These are phyloP conservation scores for Montipora sp. DNA, from an alignment of 64 coral and sea anemone genomes.

Conservation along the genomic window DNA sequence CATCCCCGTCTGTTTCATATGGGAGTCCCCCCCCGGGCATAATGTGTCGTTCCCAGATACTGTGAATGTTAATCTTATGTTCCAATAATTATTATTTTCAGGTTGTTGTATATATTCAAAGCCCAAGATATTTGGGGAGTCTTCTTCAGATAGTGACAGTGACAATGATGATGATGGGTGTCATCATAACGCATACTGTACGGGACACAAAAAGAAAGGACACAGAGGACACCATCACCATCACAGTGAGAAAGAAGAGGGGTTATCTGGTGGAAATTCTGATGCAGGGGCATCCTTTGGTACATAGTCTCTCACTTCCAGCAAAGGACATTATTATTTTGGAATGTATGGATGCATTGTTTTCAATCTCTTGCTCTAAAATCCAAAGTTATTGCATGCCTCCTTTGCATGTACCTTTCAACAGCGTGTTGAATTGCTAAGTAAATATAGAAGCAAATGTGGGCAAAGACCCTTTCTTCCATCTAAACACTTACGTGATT, in stretches of 20 bases:
- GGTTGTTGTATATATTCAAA: constrained; percentile 99
- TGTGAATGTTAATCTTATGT: not conserved
- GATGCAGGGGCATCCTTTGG: not conserved
- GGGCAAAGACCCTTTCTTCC: too few relatives aligned
- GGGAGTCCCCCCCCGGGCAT: too few relatives aligned
- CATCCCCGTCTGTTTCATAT: too few relatives aligned
- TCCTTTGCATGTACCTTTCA: too few relatives aligned
- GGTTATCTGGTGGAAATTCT: not conserved
- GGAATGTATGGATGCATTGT: not conserved
- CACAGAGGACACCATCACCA: constrained; percentile 30
- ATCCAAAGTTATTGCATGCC: too few relatives aligned
- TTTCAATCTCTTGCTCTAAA: not conserved
- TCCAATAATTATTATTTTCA: not conserved
- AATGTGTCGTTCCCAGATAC: not conserved
- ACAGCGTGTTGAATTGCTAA: too few relatives aligned
- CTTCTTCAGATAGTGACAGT: constrained; percentile 98
- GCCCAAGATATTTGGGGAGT: constrained; percentile 96
- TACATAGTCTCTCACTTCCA: not conserved
- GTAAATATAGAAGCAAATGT: too few relatives aligned
- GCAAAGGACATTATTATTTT: not conserved
- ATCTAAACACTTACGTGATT: too few relatives aligned
- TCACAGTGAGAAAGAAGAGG: constrained; percentile 20
- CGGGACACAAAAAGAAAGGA: constrained; percentile 88
- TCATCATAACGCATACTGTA: constrained; percentile 91
- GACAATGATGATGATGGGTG: constrained; percentile 81